phyloP scores from a whole-genome alignment of 23 tunicate genomes.

The Ciona savignyi region DNA sequence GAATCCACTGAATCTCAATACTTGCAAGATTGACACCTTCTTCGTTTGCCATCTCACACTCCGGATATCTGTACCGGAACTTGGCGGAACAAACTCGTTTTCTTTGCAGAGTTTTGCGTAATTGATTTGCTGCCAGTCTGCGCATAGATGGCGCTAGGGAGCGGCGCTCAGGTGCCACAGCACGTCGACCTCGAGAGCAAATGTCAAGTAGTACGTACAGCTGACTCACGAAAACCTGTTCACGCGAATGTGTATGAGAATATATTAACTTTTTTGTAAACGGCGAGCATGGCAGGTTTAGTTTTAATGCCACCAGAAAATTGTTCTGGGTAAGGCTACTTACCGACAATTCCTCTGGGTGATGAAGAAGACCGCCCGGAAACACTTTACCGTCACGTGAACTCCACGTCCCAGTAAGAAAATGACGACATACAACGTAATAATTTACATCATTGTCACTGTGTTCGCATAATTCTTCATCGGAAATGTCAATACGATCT shows the following conservation, averaged over 20 bases:
- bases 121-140: constrained; percentile 19
- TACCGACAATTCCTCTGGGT: constrained; percentile 40
- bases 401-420: constrained; percentile 30
- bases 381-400: constrained; percentile 4
- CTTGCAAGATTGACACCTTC: too few species aligned
- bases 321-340: too few species aligned
- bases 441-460: constrained; percentile 31
- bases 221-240: constrained; percentile 10
- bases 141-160: neutral
- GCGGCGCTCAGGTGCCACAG: constrained; percentile 20
- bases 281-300: too few species aligned
- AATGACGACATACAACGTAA: constrained; percentile 44
- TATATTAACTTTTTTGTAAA: too few species aligned
- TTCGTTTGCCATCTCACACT: constrained; percentile 34
- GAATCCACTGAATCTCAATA: too few species aligned
- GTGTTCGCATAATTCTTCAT: constrained; percentile 11
- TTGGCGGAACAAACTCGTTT: constrained; percentile 15
- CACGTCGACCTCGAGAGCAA: constrained; percentile 21
- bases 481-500: neutral
- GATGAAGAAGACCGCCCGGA: constrained; percentile 34
- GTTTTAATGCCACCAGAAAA: too few species aligned
- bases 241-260: too few species aligned
- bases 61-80: constrained; percentile 53
- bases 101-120: constrained; percentile 9
- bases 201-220: constrained; percentile 29